Evolutionary conservation across 2,888 invertebrate species (phyloP).

Genomic region (Dasysyrphus albostriatus): DNA sequence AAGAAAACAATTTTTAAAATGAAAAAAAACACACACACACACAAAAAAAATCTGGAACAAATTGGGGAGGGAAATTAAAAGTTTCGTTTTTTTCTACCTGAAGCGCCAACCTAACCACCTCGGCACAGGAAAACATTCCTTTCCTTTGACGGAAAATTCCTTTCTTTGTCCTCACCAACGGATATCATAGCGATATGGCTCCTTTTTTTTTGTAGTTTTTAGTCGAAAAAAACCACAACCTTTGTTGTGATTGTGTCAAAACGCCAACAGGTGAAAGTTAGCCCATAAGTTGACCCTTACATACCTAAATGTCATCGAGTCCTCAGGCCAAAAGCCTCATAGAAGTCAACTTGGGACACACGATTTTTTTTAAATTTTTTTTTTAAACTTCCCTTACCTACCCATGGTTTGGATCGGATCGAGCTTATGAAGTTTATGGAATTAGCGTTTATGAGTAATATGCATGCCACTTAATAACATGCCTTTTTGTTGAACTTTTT

Average conservation of each 20-base stretch:
- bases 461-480: slow-evolving; percentile 67
- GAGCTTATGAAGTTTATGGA: slow-evolving; percentile 50
- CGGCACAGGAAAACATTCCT: slow-evolving; percentile 11
- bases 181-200: slow-evolving; percentile 44
- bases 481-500: slow-evolving; percentile 19
- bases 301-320: slow-evolving; percentile 36
- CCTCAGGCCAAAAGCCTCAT: slow-evolving; percentile 14
- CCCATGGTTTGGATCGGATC: slow-evolving; percentile 39
- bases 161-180: slow-evolving; percentile 31
- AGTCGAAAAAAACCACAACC: slow-evolving; percentile 48
- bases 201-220: slow-evolving; percentile 60
- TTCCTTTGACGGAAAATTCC: slow-evolving; percentile 16
- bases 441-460: slow-evolving; percentile 70
- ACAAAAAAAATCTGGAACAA: slow-evolving; percentile 21
- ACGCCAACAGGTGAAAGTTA: slow-evolving; percentile 72
- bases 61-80: slow-evolving; percentile 22
- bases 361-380: slow-evolving; percentile 2
- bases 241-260: slow-evolving; percentile 49
- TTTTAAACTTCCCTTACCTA: neutral
- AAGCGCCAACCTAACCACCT: neutral
- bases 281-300: slow-evolving; percentile 65
- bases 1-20: slow-evolving; percentile 36
- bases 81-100: neutral
- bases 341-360: slow-evolving; percentile 32
- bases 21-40: slow-evolving; percentile 11